Percentiles rank a stretch among this genome's conserved stretches.
phyloP scores from a whole-genome alignment of 2,888 invertebrate genomes.

The Microplitis manilae region DNA sequence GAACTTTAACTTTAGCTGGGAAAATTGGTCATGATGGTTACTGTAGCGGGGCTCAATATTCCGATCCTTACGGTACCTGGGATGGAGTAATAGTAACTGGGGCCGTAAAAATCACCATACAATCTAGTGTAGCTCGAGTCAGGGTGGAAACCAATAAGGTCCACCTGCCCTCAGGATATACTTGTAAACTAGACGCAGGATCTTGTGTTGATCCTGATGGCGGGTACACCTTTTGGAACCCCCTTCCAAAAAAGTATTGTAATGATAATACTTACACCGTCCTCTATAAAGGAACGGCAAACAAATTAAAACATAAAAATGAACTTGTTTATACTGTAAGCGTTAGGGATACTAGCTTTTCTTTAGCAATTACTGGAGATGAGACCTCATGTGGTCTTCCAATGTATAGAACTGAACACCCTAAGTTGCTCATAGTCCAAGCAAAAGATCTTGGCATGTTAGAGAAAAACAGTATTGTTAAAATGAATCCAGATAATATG shows the following conservation, averaged over 20 bases:
- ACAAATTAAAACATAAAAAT: not conserved
- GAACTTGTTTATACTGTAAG: slow-evolving; percentile 39
- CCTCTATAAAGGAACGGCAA: slow-evolving; percentile 38
- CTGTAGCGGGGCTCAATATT: slow-evolving; percentile 30
- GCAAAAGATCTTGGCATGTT: slow-evolving; percentile 7
- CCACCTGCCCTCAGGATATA: slow-evolving; percentile 23
- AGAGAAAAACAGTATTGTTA: too few species aligned
- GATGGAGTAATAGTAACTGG: slow-evolving; percentile 35
- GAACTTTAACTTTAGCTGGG: slow-evolving; percentile 27
- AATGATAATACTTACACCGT: slow-evolving; percentile 35
- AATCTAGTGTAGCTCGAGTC: slow-evolving; percentile 26
- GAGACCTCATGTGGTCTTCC: slow-evolving; percentile 37
- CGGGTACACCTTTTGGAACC: slow-evolving; percentile 43
- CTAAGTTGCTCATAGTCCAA: slow-evolving; percentile 42
- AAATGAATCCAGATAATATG: too few species aligned
- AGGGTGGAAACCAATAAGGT: slow-evolving; percentile 29
- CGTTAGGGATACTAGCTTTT: slow-evolving; percentile 41
- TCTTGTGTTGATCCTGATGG: slow-evolving; percentile 35
- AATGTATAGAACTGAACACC: slow-evolving; percentile 46
- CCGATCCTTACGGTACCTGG: slow-evolving; percentile 39
- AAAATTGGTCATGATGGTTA: slow-evolving; percentile 14
- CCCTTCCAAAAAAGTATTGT: slow-evolving; percentile 33
- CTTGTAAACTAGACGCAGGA: slow-evolving; percentile 7
- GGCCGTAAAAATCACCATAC: slow-evolving; percentile 24
- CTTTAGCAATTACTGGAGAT: slow-evolving; percentile 30